Evolutionary conservation across 2,888 invertebrate species (phyloP), one percentile per base, ranked within the genome.

Genomic region (Drosophila picticornis): DNA sequence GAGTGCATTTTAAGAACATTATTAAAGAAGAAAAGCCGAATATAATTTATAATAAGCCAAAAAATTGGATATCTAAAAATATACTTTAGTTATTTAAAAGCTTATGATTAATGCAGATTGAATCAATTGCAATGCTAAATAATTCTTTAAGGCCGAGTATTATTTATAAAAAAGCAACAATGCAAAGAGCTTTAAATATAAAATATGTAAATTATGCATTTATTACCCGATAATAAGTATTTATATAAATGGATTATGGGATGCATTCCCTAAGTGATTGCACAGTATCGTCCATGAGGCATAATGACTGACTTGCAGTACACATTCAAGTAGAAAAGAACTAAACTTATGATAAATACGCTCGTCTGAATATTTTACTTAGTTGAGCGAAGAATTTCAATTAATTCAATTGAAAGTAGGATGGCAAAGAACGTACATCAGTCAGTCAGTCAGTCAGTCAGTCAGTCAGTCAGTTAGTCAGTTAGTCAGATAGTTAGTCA

Each of bases 331-430:
- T 56, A 32, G 19, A 40, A 40, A 36, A 22, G 22, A 67, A 62
- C 64, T 50, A 68, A 62, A 68, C 62, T 76, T 72, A 59, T 77
- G 72, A 72, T 55, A 65, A 62, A 50, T 53, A 57, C 36, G 57
- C 60, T 66, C 38, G 55, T 22, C 60, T 59, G 58, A n/a, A 56
- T 68, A 70, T 77, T 59, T 77, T 70, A 80, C 81, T 88, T 85
- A 88, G 85, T 86, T 81, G 81, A 84, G 61, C 65, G 69, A 89
- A 76, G 80, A 90, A 88, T 90, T 91, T 92, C 90, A 92, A 92
- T 92, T 92, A 91, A 92, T 91, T 92, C 91, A 92, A 92, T 92
- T 92, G 91, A 87, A 83, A 83, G 79, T 73, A 82, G 83, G 80
- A 86, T 77, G 81, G 60, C 72, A 77, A 83, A 68, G 43, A 52